These are phyloP conservation scores for Eristalis pertinax DNA, from an alignment of 2,888 invertebrate genomes.

Conservation along the genomic window DNA sequence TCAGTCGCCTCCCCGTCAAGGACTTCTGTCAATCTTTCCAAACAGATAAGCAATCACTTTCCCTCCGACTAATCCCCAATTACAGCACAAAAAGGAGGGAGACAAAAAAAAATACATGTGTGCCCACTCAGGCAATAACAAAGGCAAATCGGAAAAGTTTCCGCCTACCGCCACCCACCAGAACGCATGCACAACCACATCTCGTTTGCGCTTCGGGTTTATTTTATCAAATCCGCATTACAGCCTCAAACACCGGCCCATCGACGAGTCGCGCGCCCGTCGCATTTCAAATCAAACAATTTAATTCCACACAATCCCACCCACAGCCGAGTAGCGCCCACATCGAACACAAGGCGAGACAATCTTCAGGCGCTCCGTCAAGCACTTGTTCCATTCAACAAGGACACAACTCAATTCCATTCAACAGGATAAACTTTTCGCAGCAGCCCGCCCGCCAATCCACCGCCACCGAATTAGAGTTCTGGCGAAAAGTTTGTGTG, in stretches of 20 bases:
- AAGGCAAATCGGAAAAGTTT: background rate
- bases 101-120: background rate
- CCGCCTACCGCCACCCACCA: background rate
- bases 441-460: background rate
- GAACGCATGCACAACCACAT: background rate
- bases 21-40: background rate
- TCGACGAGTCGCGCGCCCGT: background rate
- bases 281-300: conserved; percentile 37
- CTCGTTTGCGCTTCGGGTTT: background rate
- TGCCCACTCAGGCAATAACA: background rate
- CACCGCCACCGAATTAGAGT: conserved; percentile 7
- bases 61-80: conserved; percentile 14
- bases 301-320: conserved; percentile 11
- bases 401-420: conserved; percentile 21
- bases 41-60: background rate
- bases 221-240: conserved; percentile 5
- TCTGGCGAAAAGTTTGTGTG: conserved; percentile 20
- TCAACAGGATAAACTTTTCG: conserved; percentile 50
- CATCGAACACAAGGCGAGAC: background rate
- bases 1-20: background rate
- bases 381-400: conserved; percentile 14
- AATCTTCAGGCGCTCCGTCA: background rate
- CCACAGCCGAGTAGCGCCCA: too few species aligned
- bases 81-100: background rate
- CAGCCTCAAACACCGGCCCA: background rate